These are phyloP conservation scores for Bolinopsis microptera DNA, from an alignment of 37 sponge, comb jelly and placozoan species.

Conservation along the genomic window DNA sequence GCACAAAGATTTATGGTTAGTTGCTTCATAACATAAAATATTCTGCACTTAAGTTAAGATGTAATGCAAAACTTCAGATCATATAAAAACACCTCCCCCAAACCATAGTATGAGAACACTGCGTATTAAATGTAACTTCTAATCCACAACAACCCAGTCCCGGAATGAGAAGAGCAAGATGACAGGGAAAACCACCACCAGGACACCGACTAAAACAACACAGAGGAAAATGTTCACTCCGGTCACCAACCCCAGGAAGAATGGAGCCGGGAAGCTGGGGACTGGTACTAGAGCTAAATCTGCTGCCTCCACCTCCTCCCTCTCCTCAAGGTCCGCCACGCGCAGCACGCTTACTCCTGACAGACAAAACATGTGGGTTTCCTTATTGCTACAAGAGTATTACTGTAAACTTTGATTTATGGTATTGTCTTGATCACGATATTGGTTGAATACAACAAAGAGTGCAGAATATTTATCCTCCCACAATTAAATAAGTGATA, in stretches of 20 bases:
- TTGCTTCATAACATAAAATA: no score
- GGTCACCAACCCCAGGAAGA: neutral
- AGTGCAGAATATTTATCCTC: no score
- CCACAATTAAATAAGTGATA: no score
- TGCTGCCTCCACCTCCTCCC: neutral
- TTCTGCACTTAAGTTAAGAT: neutral
- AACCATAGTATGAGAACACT: no score
- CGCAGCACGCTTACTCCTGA: neutral
- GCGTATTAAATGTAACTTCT: no score
- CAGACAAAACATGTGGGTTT: neutral
- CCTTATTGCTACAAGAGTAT: no score
- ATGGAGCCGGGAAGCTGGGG: neutral
- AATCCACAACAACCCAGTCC: no score
- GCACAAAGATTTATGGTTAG: slow-evolving; percentile 17
- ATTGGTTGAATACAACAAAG: no score
- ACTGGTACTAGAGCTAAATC: neutral
- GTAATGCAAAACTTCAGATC: neutral
- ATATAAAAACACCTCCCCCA: no score
- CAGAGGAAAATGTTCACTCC: slow-evolving; percentile 33
- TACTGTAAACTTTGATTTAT: no score
- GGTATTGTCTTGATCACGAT: no score
- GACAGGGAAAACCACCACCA: neutral
- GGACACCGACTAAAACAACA: neutral
- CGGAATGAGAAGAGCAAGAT: neutral
- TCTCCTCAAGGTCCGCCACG: neutral